Evolutionary conservation across 2,797 vertebrate species (phyloP), one percentile per base, ranked within the genome.

Genomic region (Adelosebastes latens): DNA sequence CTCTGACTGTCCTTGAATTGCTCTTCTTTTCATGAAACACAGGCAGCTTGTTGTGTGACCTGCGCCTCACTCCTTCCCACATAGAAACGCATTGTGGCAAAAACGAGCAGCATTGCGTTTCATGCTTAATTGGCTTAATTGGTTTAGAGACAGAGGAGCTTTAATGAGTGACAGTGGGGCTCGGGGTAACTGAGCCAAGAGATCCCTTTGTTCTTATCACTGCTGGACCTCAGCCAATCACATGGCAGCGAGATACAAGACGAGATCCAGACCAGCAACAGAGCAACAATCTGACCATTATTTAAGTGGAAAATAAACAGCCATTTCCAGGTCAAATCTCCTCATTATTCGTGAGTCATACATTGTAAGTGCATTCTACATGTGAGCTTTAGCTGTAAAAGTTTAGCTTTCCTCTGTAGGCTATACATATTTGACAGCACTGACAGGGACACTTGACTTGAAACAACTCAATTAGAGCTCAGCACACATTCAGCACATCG

Each of bases 41-140:
- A 79, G 79, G 46, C 18, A 20, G 46, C 60, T 72, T 61, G 64
- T 71, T 68, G 39, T 68, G 74, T 64, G 82, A 86, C 72, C 74
- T 18, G 14, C 27, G 36, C 34, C 25, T 59, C 65, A 63, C 79
- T 77, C 64, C 76, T 61, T 68, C 52, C 39, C 82, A 71, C 72
- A 65, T 34, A 60, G 60, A 91, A 77, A 86, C 75, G 79, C 77
- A 77, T 7, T 69, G 77, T 59, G 59, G 82, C 80, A 49, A 72
- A 87, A 90, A 87, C 72, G 86, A 87, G 86, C 76, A 61, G 81
- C 83, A 86, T 88, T 94, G 86, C 82, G 72, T 83, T 92, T 90
- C 90, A 89, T 89, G 89, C 88, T 87, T 92, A 93, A 93, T 93
- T 94, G 92, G 84, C 84, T 87, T 91, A 90, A 95, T 93, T 94